A percentile compares a stretch with the other conserved stretches of the same genome.
phyloP scores from a whole-genome alignment of 1,140 invertebrate species.

The Leptinotarsa defecta region DNA sequence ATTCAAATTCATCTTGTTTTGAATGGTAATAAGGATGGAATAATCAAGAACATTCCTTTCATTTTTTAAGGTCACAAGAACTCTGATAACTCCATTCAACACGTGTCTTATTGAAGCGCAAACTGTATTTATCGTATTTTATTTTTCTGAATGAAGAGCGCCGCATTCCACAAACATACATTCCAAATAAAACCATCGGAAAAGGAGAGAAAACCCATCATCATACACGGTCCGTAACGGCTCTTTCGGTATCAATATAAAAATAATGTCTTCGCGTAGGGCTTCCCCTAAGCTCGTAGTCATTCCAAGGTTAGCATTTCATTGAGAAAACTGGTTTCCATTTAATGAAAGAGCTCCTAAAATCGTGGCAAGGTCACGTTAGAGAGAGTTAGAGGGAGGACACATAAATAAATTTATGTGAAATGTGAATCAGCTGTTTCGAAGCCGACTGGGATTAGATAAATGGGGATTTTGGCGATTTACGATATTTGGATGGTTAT shows the following conservation, averaged over 20 bases:
- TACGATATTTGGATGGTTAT: neutral
- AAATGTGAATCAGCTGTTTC: conserved; percentile 6
- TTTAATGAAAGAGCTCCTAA: neutral
- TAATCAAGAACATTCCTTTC: no score
- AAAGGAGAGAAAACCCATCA: conserved; percentile 8
- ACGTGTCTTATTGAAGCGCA: neutral
- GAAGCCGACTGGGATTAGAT: neutral
- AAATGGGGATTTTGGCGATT: neutral
- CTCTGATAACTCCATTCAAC: neutral
- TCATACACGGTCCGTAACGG: neutral
- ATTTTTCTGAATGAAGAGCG: conserved; percentile 5
- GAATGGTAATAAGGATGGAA: no score
- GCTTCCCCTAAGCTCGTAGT: neutral
- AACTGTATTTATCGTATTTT: neutral
- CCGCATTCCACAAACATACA: neutral
- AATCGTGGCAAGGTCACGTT: conserved; percentile 7
- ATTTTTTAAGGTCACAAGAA: no score
- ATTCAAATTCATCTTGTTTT: no score
- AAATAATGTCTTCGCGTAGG: neutral
- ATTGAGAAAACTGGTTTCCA: neutral
- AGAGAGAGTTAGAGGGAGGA: conserved; percentile 1
- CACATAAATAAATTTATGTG: neutral
- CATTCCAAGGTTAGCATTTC: neutral
- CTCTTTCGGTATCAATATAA: conserved; percentile 1
- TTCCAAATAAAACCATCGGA: neutral